These are phyloP conservation scores for Leuciscus idus DNA, from an alignment of 2,113 vertebrate genomes.

Conservation along the genomic window DNA sequence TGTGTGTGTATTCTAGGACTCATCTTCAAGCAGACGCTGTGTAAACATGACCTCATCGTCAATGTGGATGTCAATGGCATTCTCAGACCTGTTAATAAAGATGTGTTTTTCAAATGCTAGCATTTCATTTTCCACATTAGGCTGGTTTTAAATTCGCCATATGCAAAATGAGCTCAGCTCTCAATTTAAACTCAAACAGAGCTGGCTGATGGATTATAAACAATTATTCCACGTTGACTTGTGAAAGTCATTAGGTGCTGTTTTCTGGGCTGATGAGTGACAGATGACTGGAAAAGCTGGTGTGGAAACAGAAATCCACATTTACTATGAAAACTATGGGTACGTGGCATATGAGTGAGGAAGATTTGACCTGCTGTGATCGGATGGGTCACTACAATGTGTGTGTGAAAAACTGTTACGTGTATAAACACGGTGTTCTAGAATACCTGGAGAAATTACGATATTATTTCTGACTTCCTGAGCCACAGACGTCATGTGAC, in stretches of 20 bases:
- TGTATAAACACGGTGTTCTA: not conserved
- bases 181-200: slow-evolving; percentile 61
- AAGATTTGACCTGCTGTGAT: not conserved
- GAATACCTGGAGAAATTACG: not conserved
- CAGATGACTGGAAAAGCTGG: slow-evolving; percentile 30
- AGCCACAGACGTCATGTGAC: not conserved
- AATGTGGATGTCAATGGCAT: slow-evolving; percentile 70
- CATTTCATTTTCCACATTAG: slow-evolving; percentile 45
- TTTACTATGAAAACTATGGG: not conserved
- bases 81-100: slow-evolving; percentile 71
- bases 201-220: slow-evolving; percentile 51
- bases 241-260: slow-evolving; percentile 65
- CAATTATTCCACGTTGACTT: slow-evolving; percentile 56
- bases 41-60: slow-evolving; percentile 69
- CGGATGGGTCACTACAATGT: not conserved
- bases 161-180: slow-evolving; percentile 67
- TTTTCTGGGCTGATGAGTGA: slow-evolving; percentile 34
- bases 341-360: not conserved
- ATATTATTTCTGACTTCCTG: not conserved
- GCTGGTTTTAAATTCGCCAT: slow-evolving; percentile 65
- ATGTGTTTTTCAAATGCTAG: slow-evolving; percentile 69
- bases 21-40: slow-evolving; percentile 53
- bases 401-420: too few relatives aligned
- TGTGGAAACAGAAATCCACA: slow-evolving; percentile 8
- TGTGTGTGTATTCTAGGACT: slow-evolving; percentile 61